Percentiles rank a stretch among this genome's conserved stretches.
phyloP scores from a whole-genome alignment of 2,797 vertebrate species.

The Lagodon rhomboides region DNA sequence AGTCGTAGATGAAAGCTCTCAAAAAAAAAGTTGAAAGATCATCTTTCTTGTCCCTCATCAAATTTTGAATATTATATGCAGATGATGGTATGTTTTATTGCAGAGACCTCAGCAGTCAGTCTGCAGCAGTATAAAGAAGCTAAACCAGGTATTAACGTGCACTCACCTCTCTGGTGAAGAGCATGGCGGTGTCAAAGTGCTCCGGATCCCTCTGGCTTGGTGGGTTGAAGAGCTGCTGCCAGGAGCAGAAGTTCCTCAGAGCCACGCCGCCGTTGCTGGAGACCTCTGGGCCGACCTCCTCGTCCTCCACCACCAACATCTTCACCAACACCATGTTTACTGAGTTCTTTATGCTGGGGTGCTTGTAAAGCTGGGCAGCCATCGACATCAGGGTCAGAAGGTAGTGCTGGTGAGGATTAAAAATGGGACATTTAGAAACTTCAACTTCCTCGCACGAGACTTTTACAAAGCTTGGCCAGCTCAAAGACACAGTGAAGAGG shows the following conservation, averaged over 20 bases:
- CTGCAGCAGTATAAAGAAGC: neutral
- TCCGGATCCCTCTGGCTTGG: constrained; percentile 92
- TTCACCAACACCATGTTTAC: constrained; percentile 94
- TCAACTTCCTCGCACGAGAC: neutral
- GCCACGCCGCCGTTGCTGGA: constrained; percentile 93
- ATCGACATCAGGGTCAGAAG: constrained; percentile 93
- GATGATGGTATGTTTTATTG: constrained; percentile 16
- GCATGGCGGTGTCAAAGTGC: constrained; percentile 95
- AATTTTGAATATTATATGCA: neutral
- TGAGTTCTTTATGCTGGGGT: constrained; percentile 95
- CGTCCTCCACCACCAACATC: constrained; percentile 92
- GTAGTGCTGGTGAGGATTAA: constrained; percentile 87
- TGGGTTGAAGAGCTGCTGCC: constrained; percentile 94
- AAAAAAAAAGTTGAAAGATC: neutral
- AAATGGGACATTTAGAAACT: neutral
- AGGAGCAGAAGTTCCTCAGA: constrained; percentile 94
- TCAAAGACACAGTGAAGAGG: neutral
- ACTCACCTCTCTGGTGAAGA: constrained; percentile 95
- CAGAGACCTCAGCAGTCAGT: neutral
- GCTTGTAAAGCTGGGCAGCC: constrained; percentile 92
- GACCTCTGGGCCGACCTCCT: constrained; percentile 86
- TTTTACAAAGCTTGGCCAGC: neutral
- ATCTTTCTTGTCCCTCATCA: neutral
- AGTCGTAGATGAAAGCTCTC: neutral
- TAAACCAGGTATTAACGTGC: neutral